A percentile compares a stretch with the other conserved stretches of the same genome.
These are phyloP conservation scores for Lasioglossum baleicum DNA, from an alignment of 1,140 invertebrate species.

Conservation along the genomic window DNA sequence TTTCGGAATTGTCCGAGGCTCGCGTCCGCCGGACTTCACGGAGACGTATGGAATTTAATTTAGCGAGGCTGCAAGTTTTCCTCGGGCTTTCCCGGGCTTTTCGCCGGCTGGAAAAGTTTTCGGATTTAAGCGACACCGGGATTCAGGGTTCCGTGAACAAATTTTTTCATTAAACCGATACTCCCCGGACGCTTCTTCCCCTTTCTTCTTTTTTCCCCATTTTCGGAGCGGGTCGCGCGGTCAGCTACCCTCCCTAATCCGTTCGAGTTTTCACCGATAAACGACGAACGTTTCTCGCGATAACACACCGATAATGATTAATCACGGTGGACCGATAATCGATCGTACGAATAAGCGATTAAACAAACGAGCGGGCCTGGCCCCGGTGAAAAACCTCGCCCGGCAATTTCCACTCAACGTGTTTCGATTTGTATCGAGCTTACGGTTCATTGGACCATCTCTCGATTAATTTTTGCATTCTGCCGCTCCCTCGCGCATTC, in stretches of 20 bases:
- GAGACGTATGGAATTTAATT: too few species aligned
- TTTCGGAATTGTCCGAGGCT: too few species aligned
- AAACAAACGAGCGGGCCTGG: slow-evolving; percentile 15
- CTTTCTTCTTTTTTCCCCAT: too few species aligned
- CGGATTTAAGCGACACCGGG: too few species aligned
- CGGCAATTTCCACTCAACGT: slow-evolving; percentile 24
- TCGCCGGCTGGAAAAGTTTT: too few species aligned
- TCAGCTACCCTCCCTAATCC: background rate
- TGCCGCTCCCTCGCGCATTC: background rate
- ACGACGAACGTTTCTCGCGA: slow-evolving; percentile 1
- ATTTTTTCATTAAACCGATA: too few species aligned
- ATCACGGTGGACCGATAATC: slow-evolving; percentile 15
- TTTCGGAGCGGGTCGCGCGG: too few species aligned
- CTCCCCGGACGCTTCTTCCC: too few species aligned
- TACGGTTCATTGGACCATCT: background rate
- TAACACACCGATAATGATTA: slow-evolving; percentile 21
- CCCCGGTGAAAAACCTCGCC: background rate
- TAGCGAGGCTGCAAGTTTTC: too few species aligned
- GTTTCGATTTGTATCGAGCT: slow-evolving; percentile 28
- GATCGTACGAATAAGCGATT: slow-evolving; percentile 15
- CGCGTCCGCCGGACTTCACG: too few species aligned
- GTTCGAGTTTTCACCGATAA: background rate
- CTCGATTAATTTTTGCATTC: slow-evolving; percentile 20
- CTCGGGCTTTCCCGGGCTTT: too few species aligned
- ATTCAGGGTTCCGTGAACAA: too few species aligned